Evolutionary conservation across 2,888 invertebrate species (phyloP).

Genomic region (Tinea semifulvella): DNA sequence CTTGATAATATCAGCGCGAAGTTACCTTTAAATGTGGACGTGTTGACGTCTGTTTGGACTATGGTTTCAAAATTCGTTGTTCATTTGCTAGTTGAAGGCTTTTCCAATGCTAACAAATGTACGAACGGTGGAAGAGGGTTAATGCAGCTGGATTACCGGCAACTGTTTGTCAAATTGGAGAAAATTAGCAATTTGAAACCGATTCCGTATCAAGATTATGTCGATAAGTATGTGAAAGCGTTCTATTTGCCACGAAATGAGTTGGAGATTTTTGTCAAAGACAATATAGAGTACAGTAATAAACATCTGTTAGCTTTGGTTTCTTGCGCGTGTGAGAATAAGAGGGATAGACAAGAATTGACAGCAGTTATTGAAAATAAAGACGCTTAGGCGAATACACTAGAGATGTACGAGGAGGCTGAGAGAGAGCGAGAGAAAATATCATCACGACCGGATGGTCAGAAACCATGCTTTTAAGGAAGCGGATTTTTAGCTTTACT

Average conservation of each 20-base stretch:
- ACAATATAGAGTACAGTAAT: constrained; percentile 86
- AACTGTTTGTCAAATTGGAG: constrained; percentile 90
- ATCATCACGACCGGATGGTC: too few relatives aligned
- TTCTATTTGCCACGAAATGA: constrained; percentile 91
- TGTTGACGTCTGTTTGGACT: constrained; percentile 82
- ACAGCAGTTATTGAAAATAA: constrained; percentile 74
- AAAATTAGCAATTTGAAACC: constrained; percentile 85
- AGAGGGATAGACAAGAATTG: constrained; percentile 84
- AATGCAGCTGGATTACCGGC: constrained; percentile 98
- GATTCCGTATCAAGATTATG: constrained; percentile 87
- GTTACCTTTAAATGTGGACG: constrained; percentile 76
- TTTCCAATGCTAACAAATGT: constrained; percentile 91
- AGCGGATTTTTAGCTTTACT: too few relatives aligned
- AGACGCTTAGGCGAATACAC: constrained; percentile 31
- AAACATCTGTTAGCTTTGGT: constrained; percentile 88
- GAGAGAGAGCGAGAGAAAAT: too few relatives aligned
- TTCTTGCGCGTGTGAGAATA: constrained; percentile 87
- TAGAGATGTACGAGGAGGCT: too few relatives aligned
- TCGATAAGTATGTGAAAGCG: constrained; percentile 95
- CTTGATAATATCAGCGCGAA: constrained; percentile 76
- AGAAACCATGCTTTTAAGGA: too few relatives aligned
- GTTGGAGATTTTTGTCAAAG: constrained; percentile 88
- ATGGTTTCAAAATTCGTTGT: constrained; percentile 87
- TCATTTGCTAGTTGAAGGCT: constrained; percentile 92
- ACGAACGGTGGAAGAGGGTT: constrained; percentile 95